A percentile compares a stretch with the other conserved stretches of the same genome.
phyloP scores from a whole-genome alignment of 2,888 invertebrate genomes.

The Xylota segnis region DNA sequence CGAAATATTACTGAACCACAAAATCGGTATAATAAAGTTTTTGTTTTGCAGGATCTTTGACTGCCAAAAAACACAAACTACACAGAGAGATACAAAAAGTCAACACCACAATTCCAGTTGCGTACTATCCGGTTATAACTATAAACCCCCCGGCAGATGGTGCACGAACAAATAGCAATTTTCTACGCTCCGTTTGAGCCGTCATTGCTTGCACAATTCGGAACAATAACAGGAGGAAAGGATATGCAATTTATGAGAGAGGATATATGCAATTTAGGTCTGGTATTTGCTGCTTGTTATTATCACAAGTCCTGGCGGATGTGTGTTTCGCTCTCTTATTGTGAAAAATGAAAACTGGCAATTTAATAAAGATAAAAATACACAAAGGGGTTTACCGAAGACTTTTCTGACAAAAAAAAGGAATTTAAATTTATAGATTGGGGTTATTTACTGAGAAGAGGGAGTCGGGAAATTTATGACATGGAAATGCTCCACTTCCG shows the following conservation, averaged over 20 bases:
- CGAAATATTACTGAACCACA: not conserved
- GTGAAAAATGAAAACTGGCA: not conserved
- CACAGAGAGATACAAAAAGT: conserved; percentile 5
- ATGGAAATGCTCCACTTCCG: too few relatives aligned
- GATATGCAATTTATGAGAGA: not conserved
- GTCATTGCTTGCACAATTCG: not conserved
- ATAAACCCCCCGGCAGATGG: conserved; percentile 18
- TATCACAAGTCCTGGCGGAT: not conserved
- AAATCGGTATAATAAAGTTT: not conserved
- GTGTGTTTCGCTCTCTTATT: not conserved
- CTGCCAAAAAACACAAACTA: not conserved
- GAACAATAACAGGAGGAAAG: not conserved
- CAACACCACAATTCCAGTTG: conserved; percentile 34
- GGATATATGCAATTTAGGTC: not conserved
- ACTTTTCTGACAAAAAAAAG: too few relatives aligned
- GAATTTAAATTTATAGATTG: too few relatives aligned
- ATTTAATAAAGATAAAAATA: not conserved
- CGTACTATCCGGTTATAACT: conserved; percentile 16
- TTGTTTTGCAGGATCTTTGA: not conserved
- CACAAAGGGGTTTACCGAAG: not conserved
- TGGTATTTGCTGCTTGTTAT: not conserved
- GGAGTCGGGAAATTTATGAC: too few relatives aligned
- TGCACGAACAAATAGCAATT: conserved; percentile 13
- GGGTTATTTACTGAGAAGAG: too few relatives aligned
- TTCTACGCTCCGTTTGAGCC: not conserved